Conservation (phyloP, 92 coral and sea anemone species). For the Siderastrea radians region DNA sequence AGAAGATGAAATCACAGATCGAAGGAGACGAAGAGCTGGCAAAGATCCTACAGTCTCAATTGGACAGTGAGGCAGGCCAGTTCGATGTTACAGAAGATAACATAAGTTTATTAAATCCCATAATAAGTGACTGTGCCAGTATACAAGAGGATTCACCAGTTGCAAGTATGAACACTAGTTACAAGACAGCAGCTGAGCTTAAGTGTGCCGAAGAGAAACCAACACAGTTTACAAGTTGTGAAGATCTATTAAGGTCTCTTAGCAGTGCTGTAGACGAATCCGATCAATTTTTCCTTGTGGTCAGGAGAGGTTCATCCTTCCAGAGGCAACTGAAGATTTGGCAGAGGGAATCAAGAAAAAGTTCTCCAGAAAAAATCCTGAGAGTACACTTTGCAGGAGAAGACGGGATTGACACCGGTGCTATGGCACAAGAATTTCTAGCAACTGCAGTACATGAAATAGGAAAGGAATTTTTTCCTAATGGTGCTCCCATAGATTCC, state of each 20-base stretch:
- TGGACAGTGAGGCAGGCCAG: slow-evolving; percentile 3
- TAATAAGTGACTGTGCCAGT: not conserved
- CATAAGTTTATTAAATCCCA: not conserved
- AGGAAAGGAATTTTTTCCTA: slow-evolving; percentile 45
- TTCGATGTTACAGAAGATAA: not conserved
- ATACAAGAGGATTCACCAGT: not conserved
- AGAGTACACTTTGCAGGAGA: slow-evolving; percentile 79
- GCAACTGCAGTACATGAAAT: slow-evolving; percentile 35
- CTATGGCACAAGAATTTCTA: slow-evolving; percentile 66
- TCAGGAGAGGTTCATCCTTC: slow-evolving; percentile 48
- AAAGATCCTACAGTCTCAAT: slow-evolving; percentile 32
- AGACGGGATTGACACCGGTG: slow-evolving; percentile 72
- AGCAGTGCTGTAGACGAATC: not conserved
- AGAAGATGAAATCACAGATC: slow-evolving; percentile 6
- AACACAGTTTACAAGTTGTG: not conserved
- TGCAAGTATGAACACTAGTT: not conserved
- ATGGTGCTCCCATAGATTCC: slow-evolving; percentile 71
- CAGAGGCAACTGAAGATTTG: slow-evolving; percentile 17
- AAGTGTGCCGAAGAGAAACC: not conserved
- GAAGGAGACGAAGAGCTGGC: slow-evolving; percentile 48
- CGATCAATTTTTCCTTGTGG: slow-evolving; percentile 64
- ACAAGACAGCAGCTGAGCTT: not conserved
- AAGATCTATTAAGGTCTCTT: not conserved
- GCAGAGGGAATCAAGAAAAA: slow-evolving; percentile 69
- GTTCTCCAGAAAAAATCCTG: slow-evolving; percentile 55